phyloP scores from a whole-genome alignment of 2,888 invertebrate species.

The Cataglyphis albicans region DNA sequence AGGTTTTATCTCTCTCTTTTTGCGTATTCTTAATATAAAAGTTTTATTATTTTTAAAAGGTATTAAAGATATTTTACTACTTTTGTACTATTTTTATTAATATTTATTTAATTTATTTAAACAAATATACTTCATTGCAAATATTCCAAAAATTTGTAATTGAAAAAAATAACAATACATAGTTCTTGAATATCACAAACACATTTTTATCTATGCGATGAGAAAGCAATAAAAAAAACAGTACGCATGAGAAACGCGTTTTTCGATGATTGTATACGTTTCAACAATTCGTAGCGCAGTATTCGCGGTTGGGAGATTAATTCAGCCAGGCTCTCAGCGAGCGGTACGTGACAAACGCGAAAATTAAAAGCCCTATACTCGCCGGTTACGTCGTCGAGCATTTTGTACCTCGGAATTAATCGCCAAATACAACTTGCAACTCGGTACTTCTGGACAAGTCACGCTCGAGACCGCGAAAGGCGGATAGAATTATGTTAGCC shows the following conservation, averaged over 20 bases:
- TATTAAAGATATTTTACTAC: background rate
- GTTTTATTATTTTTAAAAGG: background rate
- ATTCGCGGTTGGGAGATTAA: constrained; percentile 29
- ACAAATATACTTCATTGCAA: background rate
- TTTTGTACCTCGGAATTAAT: constrained; percentile 45
- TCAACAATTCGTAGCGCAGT: constrained; percentile 21
- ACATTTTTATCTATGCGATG: background rate
- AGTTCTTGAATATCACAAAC: background rate
- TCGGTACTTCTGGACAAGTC: constrained; percentile 34
- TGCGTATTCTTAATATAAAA: background rate
- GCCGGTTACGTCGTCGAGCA: constrained; percentile 20
- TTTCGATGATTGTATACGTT: constrained; percentile 8
- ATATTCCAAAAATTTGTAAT: background rate
- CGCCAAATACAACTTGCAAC: constrained; percentile 28
- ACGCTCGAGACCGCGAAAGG: constrained; percentile 58
- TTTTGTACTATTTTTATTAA: constrained; percentile 3
- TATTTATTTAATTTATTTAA: background rate
- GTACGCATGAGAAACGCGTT: background rate
- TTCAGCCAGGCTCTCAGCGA: constrained; percentile 17
- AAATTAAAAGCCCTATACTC: constrained; percentile 46
- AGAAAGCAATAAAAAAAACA: background rate
- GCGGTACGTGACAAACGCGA: constrained; percentile 45
- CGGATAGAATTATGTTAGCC: constrained; percentile 66
- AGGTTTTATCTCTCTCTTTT: background rate
- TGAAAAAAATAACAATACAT: background rate